Evolutionary conservation across 2,888 invertebrate species (phyloP), one percentile per base, ranked within the genome.

Genomic region (Herminia tarsipennalis): DNA sequence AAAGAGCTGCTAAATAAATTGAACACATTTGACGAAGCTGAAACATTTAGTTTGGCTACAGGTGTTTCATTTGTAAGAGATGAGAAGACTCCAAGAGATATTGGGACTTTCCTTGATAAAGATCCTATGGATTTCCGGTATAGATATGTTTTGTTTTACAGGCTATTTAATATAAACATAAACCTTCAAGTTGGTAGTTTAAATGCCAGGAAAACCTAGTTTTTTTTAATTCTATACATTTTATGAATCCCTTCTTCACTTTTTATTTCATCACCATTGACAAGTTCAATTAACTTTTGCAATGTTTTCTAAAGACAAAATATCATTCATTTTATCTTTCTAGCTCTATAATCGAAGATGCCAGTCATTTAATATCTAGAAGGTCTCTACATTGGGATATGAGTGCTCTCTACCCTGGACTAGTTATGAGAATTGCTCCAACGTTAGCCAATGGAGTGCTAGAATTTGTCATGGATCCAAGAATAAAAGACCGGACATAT

Each of bases 331-430:
- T n/a, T n/a, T n/a, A n/a, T n/a, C 5, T 17, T 47, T 59, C 49
- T 54, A 94, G 95, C 28, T 92, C 94, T 0, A 93, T 95, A 43
- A 80, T 95, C 54, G 95, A 95, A 82, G 93, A 95, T 59, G 92
- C 95, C 5, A 92, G 94, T 48, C 90, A 93, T 42, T 83, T 95
- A 5, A 94, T 96, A 68, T 94, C 95, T 5, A 93, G 94, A 56
- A 92, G 96, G 35, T 94, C 94, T 9, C 77, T 96, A 40, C 94
- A 94, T 63, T 96, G 96, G 95, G 95, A 95, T 52, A 92, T 97
- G 80, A 93, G 94, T 44, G 88, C 83, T 3, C 52, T 96, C 1
- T 95, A 96, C 77, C 96, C 96, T 0, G 96, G 96, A 0, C 78
- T 97, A 6, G 92, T 93, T 43, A 94, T 97, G 92, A 93, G 93